Conservation (phyloP, 2,113 vertebrate genomes). For the Clarias batrachus region DNA sequence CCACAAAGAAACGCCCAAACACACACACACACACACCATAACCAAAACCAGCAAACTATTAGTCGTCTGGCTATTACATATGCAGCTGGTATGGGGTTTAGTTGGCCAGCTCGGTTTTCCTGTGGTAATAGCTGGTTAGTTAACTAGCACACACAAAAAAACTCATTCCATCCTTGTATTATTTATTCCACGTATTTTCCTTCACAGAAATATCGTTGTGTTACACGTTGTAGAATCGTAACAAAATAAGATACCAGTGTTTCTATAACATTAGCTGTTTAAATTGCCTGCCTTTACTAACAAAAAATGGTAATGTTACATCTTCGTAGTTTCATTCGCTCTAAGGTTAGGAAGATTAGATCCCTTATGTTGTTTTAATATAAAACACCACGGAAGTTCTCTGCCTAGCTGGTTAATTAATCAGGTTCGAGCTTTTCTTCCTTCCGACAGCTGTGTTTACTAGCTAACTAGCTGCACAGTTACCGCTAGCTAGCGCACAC, state of each 20-base stretch:
- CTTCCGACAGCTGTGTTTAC: background rate
- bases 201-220: background rate
- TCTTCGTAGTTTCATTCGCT: background rate
- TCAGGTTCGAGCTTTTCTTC: background rate
- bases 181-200: background rate
- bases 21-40: background rate
- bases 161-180: background rate
- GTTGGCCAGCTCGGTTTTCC: background rate
- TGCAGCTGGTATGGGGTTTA: background rate
- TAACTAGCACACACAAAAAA: background rate
- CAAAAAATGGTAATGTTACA: background rate
- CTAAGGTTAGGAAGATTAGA: background rate
- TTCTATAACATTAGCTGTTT: background rate
- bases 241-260: background rate
- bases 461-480: conserved; percentile 2
- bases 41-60: background rate
- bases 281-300: background rate
- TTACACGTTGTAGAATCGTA: background rate
- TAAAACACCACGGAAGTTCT: background rate
- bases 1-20: background rate
- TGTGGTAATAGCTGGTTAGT: background rate
- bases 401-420: background rate
- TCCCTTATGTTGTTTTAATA: background rate
- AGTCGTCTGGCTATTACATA: background rate
- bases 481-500: background rate